Evolutionary conservation across 2,888 invertebrate species (phyloP), one percentile per base, ranked within the genome.

Genomic region (Malthinus flaveolus): DNA sequence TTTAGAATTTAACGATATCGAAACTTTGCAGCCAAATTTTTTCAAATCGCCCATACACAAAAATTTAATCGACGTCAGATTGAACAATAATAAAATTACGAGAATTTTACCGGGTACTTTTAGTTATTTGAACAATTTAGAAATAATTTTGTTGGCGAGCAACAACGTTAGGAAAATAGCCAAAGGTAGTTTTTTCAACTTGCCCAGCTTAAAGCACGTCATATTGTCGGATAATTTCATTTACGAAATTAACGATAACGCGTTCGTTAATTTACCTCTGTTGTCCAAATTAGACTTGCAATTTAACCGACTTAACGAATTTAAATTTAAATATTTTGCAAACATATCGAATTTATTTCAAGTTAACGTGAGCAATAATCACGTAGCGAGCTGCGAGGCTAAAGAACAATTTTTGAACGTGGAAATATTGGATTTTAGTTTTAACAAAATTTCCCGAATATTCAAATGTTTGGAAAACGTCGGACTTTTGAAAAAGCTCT

Each of bases 151-250:
- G 75, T 80, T 95, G 68, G 88, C 89, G 62, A 89, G 88, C 51
- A 93, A 95, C 78, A 85, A 87, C 73, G 87, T 95, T 70, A 83
- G 83, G 72, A 81, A 83, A 67, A 81, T 94, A 63, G 85, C 87
- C 70, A 84, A 84, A 65, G 84, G 86, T 71, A 86, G 90, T 62
- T 93, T 96, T 75, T 82, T 84, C 68, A 87, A 90, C 78, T 84
- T 95, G 75, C 87, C 89, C 33, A 87, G 87, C 75, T 83, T 96
- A 67, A 85, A 87, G 68, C 91, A 90, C 72, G 82, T 96, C 69
- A 90, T 94, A 75, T 81, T 96, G 68, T 89, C 92, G 50, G 87
- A 90, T 73, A 96, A 96, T 80, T 82, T 87, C 68, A 85, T 96
- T 70, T 83, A 83, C 62, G 84, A 85, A 64, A 85, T 96, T 68